These are phyloP conservation scores for Capromys pilorides DNA, from an alignment of 2,797 vertebrate species.

Conservation along the genomic window DNA sequence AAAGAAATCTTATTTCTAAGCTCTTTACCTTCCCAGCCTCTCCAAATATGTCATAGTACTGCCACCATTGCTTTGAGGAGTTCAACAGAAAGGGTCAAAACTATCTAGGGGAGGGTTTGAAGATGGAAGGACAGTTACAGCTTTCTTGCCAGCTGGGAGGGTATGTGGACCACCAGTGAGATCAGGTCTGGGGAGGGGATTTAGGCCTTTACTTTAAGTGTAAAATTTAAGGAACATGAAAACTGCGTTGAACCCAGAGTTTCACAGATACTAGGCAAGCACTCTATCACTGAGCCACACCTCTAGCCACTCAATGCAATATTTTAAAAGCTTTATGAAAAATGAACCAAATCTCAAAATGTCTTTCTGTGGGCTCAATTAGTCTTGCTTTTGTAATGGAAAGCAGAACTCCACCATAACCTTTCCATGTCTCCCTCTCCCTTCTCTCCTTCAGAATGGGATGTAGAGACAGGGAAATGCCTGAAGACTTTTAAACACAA, in stretches of 20 bases:
- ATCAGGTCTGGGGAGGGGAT: background rate
- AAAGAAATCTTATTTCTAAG: background rate
- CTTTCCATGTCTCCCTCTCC: background rate
- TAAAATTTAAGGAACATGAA: background rate
- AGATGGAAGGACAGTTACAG: background rate
- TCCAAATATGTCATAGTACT: background rate
- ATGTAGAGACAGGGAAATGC: slow-evolving; percentile 86
- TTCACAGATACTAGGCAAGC: background rate
- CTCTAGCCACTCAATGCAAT: background rate
- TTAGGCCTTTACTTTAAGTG: background rate
- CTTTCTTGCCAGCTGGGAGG: background rate
- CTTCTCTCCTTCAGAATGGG: slow-evolving; percentile 89
- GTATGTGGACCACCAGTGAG: background rate
- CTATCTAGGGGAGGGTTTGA: background rate
- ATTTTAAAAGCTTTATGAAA: background rate
- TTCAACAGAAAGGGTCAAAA: background rate
- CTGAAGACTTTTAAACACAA: slow-evolving; percentile 89
- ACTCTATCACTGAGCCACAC: background rate
- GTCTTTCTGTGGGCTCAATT: background rate
- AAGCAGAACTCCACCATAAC: background rate
- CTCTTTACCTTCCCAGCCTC: background rate
- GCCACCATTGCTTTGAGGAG: background rate
- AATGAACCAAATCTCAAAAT: slow-evolving; percentile 3
- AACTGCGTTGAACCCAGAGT: background rate
- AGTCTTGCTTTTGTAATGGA: background rate